Base-by-base conservation (phyloP, 2,888 invertebrate genomes). In the Eretmocerus hayati region DNA sequence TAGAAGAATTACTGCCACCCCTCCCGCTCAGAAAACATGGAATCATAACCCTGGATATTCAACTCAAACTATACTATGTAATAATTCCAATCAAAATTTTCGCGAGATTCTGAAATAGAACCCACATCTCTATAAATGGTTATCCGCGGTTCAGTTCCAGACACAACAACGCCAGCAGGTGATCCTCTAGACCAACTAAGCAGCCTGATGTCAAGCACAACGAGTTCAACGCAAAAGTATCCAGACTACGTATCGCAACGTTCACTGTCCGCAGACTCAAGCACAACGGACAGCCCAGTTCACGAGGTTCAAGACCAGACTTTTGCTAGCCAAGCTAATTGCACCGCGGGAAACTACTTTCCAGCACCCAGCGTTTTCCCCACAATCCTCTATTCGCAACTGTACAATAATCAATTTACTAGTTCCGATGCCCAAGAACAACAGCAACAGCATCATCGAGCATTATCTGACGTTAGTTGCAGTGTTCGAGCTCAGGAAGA, bases 281-380 rank as follows among this genome's bases (percentile, higher is more conserved):
- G 87, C 30, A 84, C 87, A 53, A 87, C 87, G 3, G 87, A 88
- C 64, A 87, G 87, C 31, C 87, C 87, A 2, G 87, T 87, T 15
- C 87, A 88, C 73, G 87, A 87, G 63, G n/a, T n/a, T n/a, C 53
- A 47, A 21, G 87, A 87, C 62, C 87, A 87, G 62, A 58, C 65
- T 56, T 67, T 71, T 52, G 35, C 23, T 3, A 69, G 71, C 2
- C 44, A 47, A 0, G 44, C 44, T 13, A 50, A 42, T 18, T 50
- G 53, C 21, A 35, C 46, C 5, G 35, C 50, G 1, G 82, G 83
- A 66, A 84, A 84, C 63, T 79, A 81, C 5, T 77, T 84, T 19
- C 72, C 81, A 56, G 78, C 81, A 70, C 72, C 76, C 11, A 80
- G 82, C 1, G 89, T 89, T 4, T 72, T 90, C 30, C 90, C 90